These are phyloP conservation scores for Ctenoplectra terminalis DNA, from an alignment of 1,140 invertebrate genomes.

Conservation along the genomic window DNA sequence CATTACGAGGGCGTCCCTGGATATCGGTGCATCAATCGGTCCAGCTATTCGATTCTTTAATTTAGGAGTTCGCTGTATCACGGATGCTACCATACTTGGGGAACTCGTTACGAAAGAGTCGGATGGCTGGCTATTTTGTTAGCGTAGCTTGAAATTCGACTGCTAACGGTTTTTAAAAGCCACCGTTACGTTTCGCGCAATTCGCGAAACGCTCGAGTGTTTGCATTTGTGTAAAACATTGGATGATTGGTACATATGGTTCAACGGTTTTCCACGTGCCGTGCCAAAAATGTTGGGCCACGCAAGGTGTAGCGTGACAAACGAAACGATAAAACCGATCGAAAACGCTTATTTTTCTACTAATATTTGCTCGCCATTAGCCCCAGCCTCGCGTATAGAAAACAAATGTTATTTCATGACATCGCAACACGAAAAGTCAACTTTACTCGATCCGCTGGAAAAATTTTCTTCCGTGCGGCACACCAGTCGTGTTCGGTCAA, in stretches of 20 bases:
- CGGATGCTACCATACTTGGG: too few species aligned
- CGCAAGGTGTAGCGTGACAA: not conserved
- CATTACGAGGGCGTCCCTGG: too few species aligned
- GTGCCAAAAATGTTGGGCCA: not conserved
- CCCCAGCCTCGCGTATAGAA: not conserved
- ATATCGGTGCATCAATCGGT: too few species aligned
- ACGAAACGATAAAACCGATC: not conserved
- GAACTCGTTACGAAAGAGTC: too few species aligned
- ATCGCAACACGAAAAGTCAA: not conserved
- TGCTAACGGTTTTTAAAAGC: not conserved
- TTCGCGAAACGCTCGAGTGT: not conserved
- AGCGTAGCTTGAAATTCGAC: not conserved
- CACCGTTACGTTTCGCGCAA: not conserved
- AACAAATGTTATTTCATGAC: slow-evolving; percentile 33
- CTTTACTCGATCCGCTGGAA: not conserved
- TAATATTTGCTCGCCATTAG: slow-evolving; percentile 32
- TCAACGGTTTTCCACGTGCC: not conserved
- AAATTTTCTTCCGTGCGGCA: not conserved
- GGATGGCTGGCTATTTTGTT: too few species aligned
- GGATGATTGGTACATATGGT: slow-evolving; percentile 21
- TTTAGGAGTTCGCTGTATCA: too few species aligned
- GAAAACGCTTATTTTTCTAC: slow-evolving; percentile 15
- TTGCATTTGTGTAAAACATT: slow-evolving; percentile 1
- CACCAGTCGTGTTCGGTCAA: not conserved
- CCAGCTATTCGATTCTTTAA: too few species aligned